Percentiles rank a stretch among this genome's conserved stretches.
phyloP scores from a whole-genome alignment of 2,113 vertebrate genomes.

The Myotis brandtii region DNA sequence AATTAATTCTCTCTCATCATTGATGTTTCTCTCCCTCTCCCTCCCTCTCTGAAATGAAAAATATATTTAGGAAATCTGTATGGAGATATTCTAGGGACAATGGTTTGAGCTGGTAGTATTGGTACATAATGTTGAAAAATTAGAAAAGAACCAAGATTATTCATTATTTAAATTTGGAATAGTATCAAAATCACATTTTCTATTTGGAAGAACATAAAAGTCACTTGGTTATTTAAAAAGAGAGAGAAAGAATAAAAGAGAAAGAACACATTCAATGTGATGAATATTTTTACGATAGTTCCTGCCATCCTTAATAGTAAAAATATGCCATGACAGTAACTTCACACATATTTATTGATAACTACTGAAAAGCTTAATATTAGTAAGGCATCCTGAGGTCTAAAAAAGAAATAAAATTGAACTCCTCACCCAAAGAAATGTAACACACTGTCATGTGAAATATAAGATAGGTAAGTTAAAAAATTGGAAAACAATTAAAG shows the following conservation, averaged over 20 bases:
- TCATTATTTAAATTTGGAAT: neutral
- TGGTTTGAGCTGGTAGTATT: neutral
- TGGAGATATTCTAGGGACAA: neutral
- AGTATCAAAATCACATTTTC: conserved; percentile 1
- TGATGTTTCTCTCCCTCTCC: no score
- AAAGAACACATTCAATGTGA: neutral
- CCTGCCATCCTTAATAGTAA: neutral
- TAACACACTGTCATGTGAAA: neutral
- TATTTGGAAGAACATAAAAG: neutral
- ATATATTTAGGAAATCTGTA: neutral
- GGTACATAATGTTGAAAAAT: neutral
- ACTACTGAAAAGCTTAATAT: neutral
- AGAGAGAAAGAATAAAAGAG: neutral
- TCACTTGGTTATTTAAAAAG: neutral
- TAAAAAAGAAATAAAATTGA: neutral
- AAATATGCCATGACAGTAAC: neutral
- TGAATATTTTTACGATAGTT: neutral
- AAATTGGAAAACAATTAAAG: neutral
- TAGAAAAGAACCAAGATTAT: neutral
- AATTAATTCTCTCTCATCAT: no score
- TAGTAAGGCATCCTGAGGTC: neutral
- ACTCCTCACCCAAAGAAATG: neutral
- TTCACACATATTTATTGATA: neutral
- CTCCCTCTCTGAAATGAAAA: neutral
- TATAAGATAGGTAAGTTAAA: neutral